Percentiles rank a stretch among this genome's conserved stretches.
These are phyloP conservation scores for Varanus salvator DNA, from an alignment of 2,113 vertebrate species.

Conservation along the genomic window DNA sequence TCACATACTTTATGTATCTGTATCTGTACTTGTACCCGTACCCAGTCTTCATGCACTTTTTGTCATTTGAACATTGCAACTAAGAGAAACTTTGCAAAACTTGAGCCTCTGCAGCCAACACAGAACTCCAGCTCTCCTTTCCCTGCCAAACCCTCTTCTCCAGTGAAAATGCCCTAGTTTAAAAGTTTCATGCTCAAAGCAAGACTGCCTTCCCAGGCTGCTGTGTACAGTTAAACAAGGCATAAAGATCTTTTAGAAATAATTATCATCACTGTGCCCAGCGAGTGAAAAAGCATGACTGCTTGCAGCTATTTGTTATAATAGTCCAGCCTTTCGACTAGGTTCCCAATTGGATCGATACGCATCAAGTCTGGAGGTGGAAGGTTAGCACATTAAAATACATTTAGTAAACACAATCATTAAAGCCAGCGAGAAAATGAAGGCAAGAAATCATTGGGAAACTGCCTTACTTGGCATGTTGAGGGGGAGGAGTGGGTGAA, in stretches of 20 bases:
- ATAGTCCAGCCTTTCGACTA: neutral
- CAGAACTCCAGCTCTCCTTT: neutral
- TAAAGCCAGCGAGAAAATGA: conserved; percentile 42
- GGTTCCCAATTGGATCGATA: conserved; percentile 44
- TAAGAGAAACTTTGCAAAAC: neutral
- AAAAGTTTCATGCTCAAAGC: neutral
- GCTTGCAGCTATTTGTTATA: neutral
- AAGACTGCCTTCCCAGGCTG: neutral
- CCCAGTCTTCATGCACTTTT: neutral
- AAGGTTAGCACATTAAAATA: conserved; percentile 60
- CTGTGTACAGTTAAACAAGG: conserved; percentile 12
- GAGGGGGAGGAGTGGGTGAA: neutral
- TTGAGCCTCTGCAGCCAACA: neutral
- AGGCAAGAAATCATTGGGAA: conserved; percentile 56
- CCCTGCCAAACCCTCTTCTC: neutral
- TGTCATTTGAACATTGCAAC: neutral
- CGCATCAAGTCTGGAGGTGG: conserved; percentile 28
- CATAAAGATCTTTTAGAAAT: conserved; percentile 2
- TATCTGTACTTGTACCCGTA: too few relatives aligned
- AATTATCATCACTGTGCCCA: neutral
- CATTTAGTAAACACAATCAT: conserved; percentile 52
- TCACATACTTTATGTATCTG: neutral
- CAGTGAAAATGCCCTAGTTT: neutral
- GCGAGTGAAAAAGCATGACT: neutral
- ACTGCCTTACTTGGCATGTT: conserved; percentile 19